These are phyloP conservation scores for Zhuqinia jingwanae DNA, from an alignment of 2,888 invertebrate genomes.

Conservation along the genomic window DNA sequence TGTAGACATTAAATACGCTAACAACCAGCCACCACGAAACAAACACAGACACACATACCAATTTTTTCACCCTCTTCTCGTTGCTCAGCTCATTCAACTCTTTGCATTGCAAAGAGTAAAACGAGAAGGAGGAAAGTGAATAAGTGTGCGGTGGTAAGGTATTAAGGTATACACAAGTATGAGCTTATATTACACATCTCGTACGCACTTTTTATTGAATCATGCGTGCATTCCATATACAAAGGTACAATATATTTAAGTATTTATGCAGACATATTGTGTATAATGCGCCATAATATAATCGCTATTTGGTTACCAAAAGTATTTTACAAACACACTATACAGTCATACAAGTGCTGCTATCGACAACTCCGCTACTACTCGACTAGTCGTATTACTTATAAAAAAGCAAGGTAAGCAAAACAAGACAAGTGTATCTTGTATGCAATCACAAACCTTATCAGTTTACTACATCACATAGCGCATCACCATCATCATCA, in stretches of 20 bases:
- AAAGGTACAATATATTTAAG: too few relatives aligned
- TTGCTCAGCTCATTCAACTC: neutral
- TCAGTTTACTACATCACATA: too few relatives aligned
- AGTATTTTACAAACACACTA: neutral
- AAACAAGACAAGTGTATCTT: too few relatives aligned
- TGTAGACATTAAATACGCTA: neutral
- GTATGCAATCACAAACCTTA: too few relatives aligned
- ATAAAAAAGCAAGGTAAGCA: too few relatives aligned
- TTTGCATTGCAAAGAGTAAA: neutral
- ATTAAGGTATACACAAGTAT: too few relatives aligned
- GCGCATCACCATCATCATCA: too few relatives aligned
- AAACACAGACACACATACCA: too few relatives aligned
- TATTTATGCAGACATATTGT: too few relatives aligned
- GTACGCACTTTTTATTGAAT: neutral
- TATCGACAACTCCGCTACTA: too few relatives aligned
- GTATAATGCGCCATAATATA: neutral
- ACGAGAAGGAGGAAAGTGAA: conserved; percentile 5
- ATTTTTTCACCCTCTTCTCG: conserved; percentile 30
- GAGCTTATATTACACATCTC: neutral
- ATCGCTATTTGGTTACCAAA: neutral
- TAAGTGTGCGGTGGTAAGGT: neutral
- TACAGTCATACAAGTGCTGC: too few relatives aligned
- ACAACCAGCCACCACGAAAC: neutral
- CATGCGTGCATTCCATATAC: neutral
- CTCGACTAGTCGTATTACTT: too few relatives aligned